These are phyloP conservation scores for Delichon dasypus DNA, from an alignment of 2,797 vertebrate species.

Conservation along the genomic window DNA sequence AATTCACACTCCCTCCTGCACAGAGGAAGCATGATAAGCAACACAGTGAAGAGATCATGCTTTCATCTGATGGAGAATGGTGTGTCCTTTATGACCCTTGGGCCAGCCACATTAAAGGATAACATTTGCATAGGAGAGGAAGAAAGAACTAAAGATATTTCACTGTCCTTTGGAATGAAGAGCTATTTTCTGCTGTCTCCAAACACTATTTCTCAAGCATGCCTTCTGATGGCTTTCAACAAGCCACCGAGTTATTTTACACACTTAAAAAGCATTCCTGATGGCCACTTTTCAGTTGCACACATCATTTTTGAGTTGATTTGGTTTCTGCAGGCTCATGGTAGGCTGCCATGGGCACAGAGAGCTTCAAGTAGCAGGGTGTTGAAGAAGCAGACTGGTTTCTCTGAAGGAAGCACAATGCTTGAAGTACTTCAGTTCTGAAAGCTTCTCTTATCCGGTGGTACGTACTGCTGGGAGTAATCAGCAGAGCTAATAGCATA, in stretches of 20 bases:
- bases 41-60: not conserved
- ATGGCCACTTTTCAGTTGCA: constrained; percentile 20
- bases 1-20: not conserved
- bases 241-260: constrained; percentile 15
- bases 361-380: constrained; percentile 10
- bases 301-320: not conserved
- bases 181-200: constrained; percentile 30
- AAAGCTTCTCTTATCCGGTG: constrained; percentile 23
- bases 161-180: not conserved
- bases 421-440: constrained; percentile 50
- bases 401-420: constrained; percentile 19
- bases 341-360: not conserved
- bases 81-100: not conserved
- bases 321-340: not conserved
- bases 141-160: constrained; percentile 8
- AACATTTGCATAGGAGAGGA: constrained; percentile 15
- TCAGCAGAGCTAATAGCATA: not conserved
- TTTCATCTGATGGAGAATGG: not conserved
- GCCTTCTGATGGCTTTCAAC: constrained; percentile 37
- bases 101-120: not conserved
- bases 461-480: constrained; percentile 36
- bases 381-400: constrained; percentile 18
- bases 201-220: not conserved
- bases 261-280: constrained; percentile 1
- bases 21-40: not conserved